Conservation (phyloP, 2,797 vertebrate genomes). For the Ceyx erithaca region DNA sequence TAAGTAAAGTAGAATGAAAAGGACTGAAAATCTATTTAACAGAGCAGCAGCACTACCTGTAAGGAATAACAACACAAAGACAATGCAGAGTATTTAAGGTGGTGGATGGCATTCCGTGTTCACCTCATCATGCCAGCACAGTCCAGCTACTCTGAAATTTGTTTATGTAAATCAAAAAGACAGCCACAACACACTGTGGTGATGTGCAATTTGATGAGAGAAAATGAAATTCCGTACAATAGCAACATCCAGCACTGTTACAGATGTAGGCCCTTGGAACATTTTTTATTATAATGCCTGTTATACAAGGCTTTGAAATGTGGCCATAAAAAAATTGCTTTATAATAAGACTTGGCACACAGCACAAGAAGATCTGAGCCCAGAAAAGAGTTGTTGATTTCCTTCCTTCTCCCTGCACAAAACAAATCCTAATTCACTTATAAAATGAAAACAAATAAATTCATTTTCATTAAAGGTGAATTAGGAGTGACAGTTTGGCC, state of each 20-base stretch:
- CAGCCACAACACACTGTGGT: background rate
- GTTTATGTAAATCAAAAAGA: background rate
- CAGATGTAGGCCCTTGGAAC: background rate
- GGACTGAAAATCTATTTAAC: slow-evolving; percentile 9
- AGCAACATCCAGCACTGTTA: background rate
- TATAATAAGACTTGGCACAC: background rate
- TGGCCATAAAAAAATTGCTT: background rate
- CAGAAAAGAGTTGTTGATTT: background rate
- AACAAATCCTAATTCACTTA: slow-evolving; percentile 25
- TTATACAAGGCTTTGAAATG: background rate
- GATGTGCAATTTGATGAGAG: background rate
- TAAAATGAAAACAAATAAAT: slow-evolving; percentile 12
- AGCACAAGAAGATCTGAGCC: background rate
- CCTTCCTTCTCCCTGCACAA: background rate
- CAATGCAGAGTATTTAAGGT: background rate
- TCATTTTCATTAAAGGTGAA: slow-evolving; percentile 27
- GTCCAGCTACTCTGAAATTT: slow-evolving; percentile 1
- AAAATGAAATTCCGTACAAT: background rate
- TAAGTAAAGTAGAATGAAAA: slow-evolving; percentile 10
- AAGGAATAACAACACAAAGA: background rate
- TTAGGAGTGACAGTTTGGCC: background rate
- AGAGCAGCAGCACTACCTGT: background rate
- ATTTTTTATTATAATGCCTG: background rate
- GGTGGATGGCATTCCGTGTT: background rate
- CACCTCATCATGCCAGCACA: background rate